These are phyloP conservation scores for Aspidiotus rigidus DNA, from an alignment of 2,888 invertebrate genomes.

Conservation along the genomic window DNA sequence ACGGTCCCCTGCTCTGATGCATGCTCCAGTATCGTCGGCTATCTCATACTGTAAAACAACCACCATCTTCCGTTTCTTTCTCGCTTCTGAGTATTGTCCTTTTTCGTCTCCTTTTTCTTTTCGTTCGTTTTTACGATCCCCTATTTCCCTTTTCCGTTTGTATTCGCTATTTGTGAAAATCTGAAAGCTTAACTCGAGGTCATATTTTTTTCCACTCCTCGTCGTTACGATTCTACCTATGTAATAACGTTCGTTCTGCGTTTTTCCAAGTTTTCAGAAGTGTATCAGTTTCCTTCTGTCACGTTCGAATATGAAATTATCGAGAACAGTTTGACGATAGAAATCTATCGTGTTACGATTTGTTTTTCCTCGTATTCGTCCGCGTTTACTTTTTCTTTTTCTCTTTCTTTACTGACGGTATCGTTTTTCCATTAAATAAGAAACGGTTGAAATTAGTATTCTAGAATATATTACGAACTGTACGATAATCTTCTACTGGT, in stretches of 20 bases:
- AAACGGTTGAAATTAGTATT: too few relatives aligned
- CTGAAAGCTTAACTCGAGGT: slow-evolving; percentile 29
- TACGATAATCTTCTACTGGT: too few relatives aligned
- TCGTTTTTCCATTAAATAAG: neutral
- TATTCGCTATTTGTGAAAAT: slow-evolving; percentile 30
- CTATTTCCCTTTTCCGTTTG: slow-evolving; percentile 35
- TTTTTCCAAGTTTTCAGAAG: slow-evolving; percentile 20
- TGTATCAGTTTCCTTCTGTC: slow-evolving; percentile 31
- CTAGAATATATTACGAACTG: too few relatives aligned
- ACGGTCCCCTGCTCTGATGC: slow-evolving; percentile 28
- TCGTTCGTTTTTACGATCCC: slow-evolving; percentile 36
- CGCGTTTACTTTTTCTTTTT: slow-evolving; percentile 12
- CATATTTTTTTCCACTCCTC: slow-evolving; percentile 19
- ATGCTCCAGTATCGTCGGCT: slow-evolving; percentile 26
- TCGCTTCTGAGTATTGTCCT: slow-evolving; percentile 15
- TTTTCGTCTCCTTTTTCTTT: slow-evolving; percentile 24
- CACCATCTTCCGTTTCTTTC: slow-evolving; percentile 14
- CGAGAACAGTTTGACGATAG: slow-evolving; percentile 24
- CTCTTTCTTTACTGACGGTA: slow-evolving; percentile 12
- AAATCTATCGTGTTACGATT: slow-evolving; percentile 32
- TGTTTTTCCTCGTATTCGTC: slow-evolving; percentile 18
- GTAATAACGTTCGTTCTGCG: slow-evolving; percentile 22
- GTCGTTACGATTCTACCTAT: slow-evolving; percentile 22
- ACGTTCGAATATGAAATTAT: slow-evolving; percentile 28
- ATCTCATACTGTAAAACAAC: slow-evolving; percentile 34